Percentiles rank a stretch among this genome's conserved stretches.
Evolutionary conservation across 2,797 vertebrate genomes (phyloP).

Genomic region (Molossus alvarezi): DNA sequence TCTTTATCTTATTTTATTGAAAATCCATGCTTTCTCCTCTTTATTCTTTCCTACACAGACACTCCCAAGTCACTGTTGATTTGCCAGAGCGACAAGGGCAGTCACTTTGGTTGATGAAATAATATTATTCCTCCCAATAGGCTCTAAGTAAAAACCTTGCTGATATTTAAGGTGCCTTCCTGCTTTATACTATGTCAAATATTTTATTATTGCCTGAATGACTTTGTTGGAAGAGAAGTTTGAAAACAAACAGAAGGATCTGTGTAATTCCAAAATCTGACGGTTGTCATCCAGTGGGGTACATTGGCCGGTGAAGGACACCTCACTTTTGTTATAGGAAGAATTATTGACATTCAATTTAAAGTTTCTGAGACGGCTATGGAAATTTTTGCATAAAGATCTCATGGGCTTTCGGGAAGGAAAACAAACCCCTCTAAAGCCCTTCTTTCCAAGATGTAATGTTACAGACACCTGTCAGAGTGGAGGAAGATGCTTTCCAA

Average conservation of each 20-base stretch:
- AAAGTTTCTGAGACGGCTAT: background rate
- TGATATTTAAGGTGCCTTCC: background rate
- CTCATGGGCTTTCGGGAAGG: background rate
- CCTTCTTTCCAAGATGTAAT: background rate
- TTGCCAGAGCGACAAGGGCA: slow-evolving; percentile 31
- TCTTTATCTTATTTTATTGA: slow-evolving; percentile 19
- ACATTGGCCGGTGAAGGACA: background rate
- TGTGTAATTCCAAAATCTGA: background rate
- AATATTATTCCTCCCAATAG: background rate
- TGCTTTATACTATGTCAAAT: background rate
- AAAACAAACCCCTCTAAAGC: background rate
- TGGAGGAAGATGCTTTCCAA: background rate
- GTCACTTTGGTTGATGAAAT: slow-evolving; percentile 40
- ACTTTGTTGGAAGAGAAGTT: slow-evolving; percentile 33
- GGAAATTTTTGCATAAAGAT: background rate
- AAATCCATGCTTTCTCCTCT: background rate
- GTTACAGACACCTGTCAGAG: background rate
- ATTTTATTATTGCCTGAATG: slow-evolving; percentile 29
- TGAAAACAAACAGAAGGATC: background rate
- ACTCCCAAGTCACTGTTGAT: slow-evolving; percentile 14
- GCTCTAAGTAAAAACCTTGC: slow-evolving; percentile 33
- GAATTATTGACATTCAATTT: background rate
- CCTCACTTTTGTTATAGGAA: background rate
- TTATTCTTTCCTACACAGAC: background rate
- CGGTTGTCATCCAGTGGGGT: background rate